These are phyloP conservation scores for Chauna torquata DNA, from an alignment of 2,113 vertebrate genomes.

Conservation along the genomic window DNA sequence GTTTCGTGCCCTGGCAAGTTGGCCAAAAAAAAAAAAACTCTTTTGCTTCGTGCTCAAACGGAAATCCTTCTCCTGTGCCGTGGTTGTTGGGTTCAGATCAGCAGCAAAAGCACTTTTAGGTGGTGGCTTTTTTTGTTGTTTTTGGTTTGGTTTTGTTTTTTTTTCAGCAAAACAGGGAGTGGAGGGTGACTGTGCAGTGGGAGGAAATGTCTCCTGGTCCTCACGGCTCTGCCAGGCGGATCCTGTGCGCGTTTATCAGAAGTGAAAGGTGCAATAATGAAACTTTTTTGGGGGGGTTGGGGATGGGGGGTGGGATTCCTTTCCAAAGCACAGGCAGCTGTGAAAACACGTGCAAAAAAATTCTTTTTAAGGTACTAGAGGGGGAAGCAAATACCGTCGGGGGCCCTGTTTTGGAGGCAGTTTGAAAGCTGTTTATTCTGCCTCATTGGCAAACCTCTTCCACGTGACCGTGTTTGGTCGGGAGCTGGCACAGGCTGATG, in stretches of 20 bases:
- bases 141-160: neutral
- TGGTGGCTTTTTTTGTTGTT: neutral
- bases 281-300: neutral
- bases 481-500: neutral
- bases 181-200: neutral
- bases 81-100: accelerated
- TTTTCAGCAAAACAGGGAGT: neutral
- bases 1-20: neutral
- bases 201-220: neutral
- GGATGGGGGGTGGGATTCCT: no score
- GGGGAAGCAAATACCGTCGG: accelerated
- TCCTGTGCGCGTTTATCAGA: accelerated
- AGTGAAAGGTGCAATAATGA: accelerated
- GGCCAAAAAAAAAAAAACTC: neutral
- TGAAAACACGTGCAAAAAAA: neutral
- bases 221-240: neutral
- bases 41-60: accelerated
- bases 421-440: neutral
- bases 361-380: neutral
- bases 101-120: neutral
- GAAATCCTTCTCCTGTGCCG: neutral
- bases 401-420: neutral
- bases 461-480: neutral
- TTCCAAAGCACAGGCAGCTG: neutral
- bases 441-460: neutral